phyloP scores from a whole-genome alignment of 2,113 vertebrate species.

The Salvelinus alpinus region DNA sequence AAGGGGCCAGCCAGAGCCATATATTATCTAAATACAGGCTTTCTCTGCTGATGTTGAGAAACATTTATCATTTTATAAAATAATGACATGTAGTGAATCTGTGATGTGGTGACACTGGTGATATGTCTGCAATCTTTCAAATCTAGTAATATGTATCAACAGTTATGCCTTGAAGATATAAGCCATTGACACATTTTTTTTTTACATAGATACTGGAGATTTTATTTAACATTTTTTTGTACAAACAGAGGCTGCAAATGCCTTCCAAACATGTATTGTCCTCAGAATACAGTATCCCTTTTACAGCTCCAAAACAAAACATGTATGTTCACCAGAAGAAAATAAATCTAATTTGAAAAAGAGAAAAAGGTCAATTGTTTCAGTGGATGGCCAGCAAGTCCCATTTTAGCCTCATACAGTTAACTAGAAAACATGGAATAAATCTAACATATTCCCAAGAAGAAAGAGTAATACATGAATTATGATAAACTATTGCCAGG shows the following conservation, averaged over 20 bases:
- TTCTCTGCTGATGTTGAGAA: background rate
- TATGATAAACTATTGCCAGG: conserved; percentile 27
- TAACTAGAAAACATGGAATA: conserved; percentile 22
- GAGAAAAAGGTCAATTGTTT: conserved; percentile 32
- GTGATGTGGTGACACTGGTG: background rate
- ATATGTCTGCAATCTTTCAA: too few species aligned
- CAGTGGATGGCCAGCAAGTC: conserved; percentile 49
- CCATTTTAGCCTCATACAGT: conserved; percentile 34
- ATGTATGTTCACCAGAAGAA: conserved; percentile 59
- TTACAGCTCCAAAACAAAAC: conserved; percentile 71
- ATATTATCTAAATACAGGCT: background rate
- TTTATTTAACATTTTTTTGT: conserved; percentile 79
- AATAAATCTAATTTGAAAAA: conserved; percentile 45
- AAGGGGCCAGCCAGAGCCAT: too few species aligned
- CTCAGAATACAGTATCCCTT: conserved; percentile 66
- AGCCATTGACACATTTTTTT: background rate
- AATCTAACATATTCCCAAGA: conserved; percentile 38
- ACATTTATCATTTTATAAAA: background rate
- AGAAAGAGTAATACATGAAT: conserved; percentile 24
- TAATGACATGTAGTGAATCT: background rate
- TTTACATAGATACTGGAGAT: conserved; percentile 71
- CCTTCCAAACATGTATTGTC: conserved; percentile 69
- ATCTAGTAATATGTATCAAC: too few species aligned
- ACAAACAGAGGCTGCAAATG: conserved; percentile 77
- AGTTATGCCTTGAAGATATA: background rate